A percentile compares a stretch with the other conserved stretches of the same genome.
Evolutionary conservation across 2,797 vertebrate species (phyloP).

Genomic region (Trichosurus vulpecula): DNA sequence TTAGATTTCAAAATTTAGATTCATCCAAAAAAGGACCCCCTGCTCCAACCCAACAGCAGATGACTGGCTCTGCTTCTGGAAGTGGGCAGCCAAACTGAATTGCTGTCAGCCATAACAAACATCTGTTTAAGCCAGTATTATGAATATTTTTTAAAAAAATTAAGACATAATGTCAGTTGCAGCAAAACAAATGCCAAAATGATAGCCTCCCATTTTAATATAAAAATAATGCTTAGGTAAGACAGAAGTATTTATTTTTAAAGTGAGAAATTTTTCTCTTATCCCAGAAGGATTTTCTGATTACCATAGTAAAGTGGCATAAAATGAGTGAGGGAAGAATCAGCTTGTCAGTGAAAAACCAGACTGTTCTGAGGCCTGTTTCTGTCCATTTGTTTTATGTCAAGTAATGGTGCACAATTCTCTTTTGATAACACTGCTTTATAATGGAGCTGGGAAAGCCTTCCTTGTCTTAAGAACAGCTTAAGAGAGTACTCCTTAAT

Average conservation of each 20-base stretch:
- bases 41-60: constrained; percentile 42
- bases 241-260: constrained; percentile 72
- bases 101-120: constrained; percentile 52
- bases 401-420: constrained; percentile 57
- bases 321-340: constrained; percentile 65
- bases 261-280: constrained; percentile 74
- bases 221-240: constrained; percentile 55
- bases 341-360: constrained; percentile 63
- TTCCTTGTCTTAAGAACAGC: constrained; percentile 74
- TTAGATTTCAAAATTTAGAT: constrained; percentile 68
- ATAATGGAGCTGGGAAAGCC: constrained; percentile 67
- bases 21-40: constrained; percentile 55
- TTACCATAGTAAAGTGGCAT: constrained; percentile 71
- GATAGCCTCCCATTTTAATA: constrained; percentile 67
- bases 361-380: constrained; percentile 53
- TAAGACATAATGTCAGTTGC: constrained; percentile 79
- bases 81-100: constrained; percentile 3
- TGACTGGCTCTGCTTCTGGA: not conserved
- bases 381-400: constrained; percentile 62
- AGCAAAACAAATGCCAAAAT: constrained; percentile 75
- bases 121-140: constrained; percentile 73
- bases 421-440: constrained; percentile 71
- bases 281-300: constrained; percentile 67
- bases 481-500: constrained; percentile 68
- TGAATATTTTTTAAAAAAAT: constrained; percentile 81